These are phyloP conservation scores for Brenthis hecate DNA, from an alignment of 2,888 invertebrate species.

Conservation along the genomic window DNA sequence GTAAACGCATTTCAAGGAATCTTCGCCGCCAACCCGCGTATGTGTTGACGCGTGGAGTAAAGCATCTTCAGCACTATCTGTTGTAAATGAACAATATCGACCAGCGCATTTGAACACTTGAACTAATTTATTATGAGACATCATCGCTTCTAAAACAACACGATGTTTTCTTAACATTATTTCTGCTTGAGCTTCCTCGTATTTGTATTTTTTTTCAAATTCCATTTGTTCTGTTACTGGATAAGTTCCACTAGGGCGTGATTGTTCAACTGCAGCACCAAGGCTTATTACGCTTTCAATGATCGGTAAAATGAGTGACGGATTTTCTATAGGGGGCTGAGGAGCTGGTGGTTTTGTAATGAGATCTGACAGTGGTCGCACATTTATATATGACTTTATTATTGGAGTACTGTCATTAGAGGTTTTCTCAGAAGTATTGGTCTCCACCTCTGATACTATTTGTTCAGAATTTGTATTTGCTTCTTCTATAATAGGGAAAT, in stretches of 20 bases:
- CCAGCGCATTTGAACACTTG: slow-evolving; percentile 74
- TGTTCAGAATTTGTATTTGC: slow-evolving; percentile 33
- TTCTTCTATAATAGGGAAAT: slow-evolving; percentile 64
- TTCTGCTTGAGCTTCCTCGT: slow-evolving; percentile 64
- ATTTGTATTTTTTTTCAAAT: slow-evolving; percentile 48
- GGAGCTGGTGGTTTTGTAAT: slow-evolving; percentile 47
- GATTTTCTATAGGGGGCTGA: slow-evolving; percentile 33
- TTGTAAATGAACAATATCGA: slow-evolving; percentile 67
- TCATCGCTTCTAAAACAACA: slow-evolving; percentile 73
- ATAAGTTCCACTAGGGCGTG: slow-evolving; percentile 46
- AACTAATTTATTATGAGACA: slow-evolving; percentile 69
- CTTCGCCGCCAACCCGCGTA: slow-evolving; percentile 58
- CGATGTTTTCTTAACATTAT: slow-evolving; percentile 66
- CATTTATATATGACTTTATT: slow-evolving; percentile 54
- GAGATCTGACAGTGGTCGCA: slow-evolving; percentile 68
- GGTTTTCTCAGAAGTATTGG: slow-evolving; percentile 28
- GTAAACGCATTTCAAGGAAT: slow-evolving; percentile 82
- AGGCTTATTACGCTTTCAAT: slow-evolving; percentile 83
- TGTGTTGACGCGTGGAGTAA: slow-evolving; percentile 68
- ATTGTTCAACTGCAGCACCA: slow-evolving; percentile 48
- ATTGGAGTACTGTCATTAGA: not conserved
- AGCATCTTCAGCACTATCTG: slow-evolving; percentile 63
- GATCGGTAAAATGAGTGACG: slow-evolving; percentile 53
- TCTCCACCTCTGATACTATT: slow-evolving; percentile 23
- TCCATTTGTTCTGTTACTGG: slow-evolving; percentile 34